phyloP scores from a whole-genome alignment of 2,113 vertebrate species.

The Penelope pileata region DNA sequence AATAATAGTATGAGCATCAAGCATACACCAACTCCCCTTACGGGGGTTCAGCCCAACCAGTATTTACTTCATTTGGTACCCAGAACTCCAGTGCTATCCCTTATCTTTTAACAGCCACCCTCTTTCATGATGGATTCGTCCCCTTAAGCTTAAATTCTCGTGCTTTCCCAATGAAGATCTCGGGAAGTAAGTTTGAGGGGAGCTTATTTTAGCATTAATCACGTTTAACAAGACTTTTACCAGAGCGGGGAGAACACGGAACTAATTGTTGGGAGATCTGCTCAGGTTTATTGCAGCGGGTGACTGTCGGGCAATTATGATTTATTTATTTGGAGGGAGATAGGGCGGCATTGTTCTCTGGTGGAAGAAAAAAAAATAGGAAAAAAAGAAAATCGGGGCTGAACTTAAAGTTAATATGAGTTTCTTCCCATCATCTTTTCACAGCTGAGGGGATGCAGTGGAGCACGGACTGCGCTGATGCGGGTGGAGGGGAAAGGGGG shows the following conservation, averaged over 20 bases:
- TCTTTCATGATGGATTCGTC: background rate
- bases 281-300: conserved; percentile 65
- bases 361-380: background rate
- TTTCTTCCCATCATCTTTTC: background rate
- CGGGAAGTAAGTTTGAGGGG: background rate
- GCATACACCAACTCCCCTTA: background rate
- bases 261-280: conserved; percentile 67
- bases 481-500: accelerated
- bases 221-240: conserved; percentile 68
- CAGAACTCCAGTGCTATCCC: background rate
- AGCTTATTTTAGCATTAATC: conserved; percentile 67
- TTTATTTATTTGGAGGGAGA: conserved; percentile 61
- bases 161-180: conserved; percentile 60
- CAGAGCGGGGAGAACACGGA: conserved; percentile 57
- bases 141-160: conserved; percentile 25
- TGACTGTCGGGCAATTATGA: conserved; percentile 57
- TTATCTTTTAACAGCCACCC: background rate
- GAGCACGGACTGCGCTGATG: background rate
- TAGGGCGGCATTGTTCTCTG: conserved; percentile 54
- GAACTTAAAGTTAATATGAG: background rate
- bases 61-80: background rate
- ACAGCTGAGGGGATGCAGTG: background rate
- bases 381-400: background rate
- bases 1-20: background rate
- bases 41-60: background rate